phyloP scores from a whole-genome alignment of 2,113 vertebrate species.

The Pachyramphus minor region DNA sequence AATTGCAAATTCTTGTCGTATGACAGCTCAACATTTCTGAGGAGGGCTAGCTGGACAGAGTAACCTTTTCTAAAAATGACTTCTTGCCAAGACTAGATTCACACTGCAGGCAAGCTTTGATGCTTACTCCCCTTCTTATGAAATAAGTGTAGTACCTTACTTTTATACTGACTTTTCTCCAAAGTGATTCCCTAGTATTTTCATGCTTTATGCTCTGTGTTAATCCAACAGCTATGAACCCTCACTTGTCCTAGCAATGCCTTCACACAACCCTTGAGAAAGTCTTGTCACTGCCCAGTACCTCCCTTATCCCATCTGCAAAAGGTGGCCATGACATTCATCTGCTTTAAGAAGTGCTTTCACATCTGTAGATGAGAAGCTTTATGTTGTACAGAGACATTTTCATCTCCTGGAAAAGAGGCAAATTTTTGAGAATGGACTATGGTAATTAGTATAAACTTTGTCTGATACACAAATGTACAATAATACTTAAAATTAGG shows the following conservation, averaged over 20 bases:
- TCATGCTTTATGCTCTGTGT: neutral
- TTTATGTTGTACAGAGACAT: neutral
- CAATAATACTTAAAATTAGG: neutral
- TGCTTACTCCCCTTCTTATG: neutral
- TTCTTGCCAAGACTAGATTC: neutral
- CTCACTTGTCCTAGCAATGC: neutral
- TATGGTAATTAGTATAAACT: neutral
- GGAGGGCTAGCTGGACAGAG: neutral
- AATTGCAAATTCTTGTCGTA: rapidly evolving
- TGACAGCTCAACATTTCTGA: neutral
- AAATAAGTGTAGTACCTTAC: neutral
- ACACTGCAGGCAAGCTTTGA: neutral
- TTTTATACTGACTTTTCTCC: neutral
- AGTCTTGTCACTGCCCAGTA: neutral
- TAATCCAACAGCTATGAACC: neutral
- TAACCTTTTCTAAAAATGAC: neutral
- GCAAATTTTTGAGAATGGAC: neutral
- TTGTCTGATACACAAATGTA: neutral
- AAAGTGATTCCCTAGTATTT: neutral
- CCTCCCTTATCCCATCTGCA: neutral
- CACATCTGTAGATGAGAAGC: neutral
- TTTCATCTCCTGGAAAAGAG: neutral
- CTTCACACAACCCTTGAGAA: neutral
- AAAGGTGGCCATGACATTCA: neutral
- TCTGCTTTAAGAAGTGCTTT: neutral